These are phyloP conservation scores for Mus musculus DNA, from an alignment of 2,113 vertebrate genomes.

Conservation along the genomic window DNA sequence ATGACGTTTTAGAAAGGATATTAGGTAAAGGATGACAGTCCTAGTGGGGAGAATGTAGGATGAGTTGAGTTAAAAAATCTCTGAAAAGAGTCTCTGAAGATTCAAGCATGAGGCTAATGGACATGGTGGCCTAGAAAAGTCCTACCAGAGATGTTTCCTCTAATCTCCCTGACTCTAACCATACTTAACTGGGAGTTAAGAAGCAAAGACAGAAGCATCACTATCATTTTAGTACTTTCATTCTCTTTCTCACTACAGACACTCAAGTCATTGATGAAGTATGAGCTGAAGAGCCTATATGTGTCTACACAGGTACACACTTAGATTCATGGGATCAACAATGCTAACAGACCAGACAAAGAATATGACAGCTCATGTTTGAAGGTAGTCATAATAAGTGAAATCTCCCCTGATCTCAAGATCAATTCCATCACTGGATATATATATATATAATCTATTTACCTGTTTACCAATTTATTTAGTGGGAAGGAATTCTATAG, in stretches of 20 bases:
- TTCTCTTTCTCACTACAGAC: background rate
- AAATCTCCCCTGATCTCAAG: background rate
- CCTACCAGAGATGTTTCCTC: background rate
- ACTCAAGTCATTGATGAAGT: background rate
- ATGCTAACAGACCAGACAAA: background rate
- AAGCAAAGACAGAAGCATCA: background rate
- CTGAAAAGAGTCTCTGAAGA: background rate
- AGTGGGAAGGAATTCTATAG: background rate
- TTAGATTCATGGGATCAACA: background rate
- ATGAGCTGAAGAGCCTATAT: background rate
- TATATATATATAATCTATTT: background rate
- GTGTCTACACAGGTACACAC: background rate
- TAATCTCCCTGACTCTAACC: background rate
- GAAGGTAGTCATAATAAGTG: background rate
- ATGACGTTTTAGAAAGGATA: background rate
- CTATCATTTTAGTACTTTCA: background rate
- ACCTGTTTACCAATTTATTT: background rate
- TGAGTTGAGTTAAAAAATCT: background rate
- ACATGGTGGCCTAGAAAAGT: rapidly evolving
- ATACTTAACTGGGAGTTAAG: background rate
- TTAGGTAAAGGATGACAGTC: background rate
- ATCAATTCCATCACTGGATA: background rate
- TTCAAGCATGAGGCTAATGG: background rate
- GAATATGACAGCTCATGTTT: background rate
- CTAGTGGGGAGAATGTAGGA: background rate